Evolutionary conservation across 2,888 invertebrate genomes (phyloP), one percentile per base, ranked within the genome.

Genomic region (Melangyna quadrimaculata): DNA sequence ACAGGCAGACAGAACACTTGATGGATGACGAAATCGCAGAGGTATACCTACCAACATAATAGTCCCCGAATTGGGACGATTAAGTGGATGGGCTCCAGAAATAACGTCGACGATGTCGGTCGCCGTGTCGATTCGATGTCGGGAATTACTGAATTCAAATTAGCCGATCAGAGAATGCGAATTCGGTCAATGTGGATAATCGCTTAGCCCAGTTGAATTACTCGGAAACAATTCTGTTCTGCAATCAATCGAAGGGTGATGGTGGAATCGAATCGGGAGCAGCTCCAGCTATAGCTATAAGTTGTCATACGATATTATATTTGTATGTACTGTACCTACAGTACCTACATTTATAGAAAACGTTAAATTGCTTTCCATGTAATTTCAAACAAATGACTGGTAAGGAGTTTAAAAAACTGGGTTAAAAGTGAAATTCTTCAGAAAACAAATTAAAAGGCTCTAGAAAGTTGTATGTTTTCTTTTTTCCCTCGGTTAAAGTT

Each of bases 111-210:
- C 17, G 19, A 32, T 5, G 32, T 4, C 57, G 57, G 22, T 3
- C 8, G 4, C 43, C 8, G 4, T 27, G 24, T 19, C n/a, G 2
- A 55, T 43, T 1, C 19, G 12, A 59, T 59, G 59, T 65, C 61
- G 51, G 32, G 73, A 48, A 70, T 86, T 63, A 73, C 81, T 69
- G 77, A 81, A 78, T 86, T 78, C 67, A 86, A 80, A 86, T 86
- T 78, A 73, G 73, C 84, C 71, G 40, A 67, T 67, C 51, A 53
- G 57, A 57, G 59, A 53, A 63, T 53, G 27, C 29, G 43, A 69
- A 65, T 55, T 71, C 70, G 71, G 63, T 75, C 75, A 61, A 61
- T 37, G 67, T n/a, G 69, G 72, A 72, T 77, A 84, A 80, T 80
- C 70, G 55, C 74, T 59, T 53, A 24, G 22, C n/a, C 59, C 48